phyloP scores from a whole-genome alignment of 2,797 vertebrate genomes.

The Taeniopygia guttata region DNA sequence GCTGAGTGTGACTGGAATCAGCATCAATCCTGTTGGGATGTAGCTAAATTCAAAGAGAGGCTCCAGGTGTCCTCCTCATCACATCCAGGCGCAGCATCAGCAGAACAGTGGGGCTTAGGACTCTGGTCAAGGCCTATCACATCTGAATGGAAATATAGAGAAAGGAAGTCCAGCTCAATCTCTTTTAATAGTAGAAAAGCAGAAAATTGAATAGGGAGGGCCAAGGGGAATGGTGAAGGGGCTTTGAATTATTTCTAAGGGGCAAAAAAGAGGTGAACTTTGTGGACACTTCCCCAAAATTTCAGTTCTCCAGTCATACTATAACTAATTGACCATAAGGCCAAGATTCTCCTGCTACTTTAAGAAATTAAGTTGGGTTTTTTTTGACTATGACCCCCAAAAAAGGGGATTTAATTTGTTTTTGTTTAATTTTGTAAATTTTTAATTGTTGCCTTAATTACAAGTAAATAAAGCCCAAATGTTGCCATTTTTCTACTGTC shows the following conservation, averaged over 20 bases:
- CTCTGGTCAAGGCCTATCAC: neutral
- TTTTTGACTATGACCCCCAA: accelerated
- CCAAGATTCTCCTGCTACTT: neutral
- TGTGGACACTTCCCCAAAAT: neutral
- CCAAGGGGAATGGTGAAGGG: accelerated
- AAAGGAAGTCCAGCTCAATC: neutral
- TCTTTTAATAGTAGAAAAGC: neutral
- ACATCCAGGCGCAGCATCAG: accelerated
- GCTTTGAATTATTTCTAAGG: neutral
- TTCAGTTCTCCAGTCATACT: neutral
- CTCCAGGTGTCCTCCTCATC: accelerated
- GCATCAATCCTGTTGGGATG: accelerated
- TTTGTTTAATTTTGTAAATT: too few species aligned
- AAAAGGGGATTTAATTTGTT: neutral
- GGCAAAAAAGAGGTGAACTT: neutral
- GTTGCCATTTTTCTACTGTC: neutral
- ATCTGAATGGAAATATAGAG: neutral
- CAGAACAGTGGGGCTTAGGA: neutral
- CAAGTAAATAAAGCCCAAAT: neutral
- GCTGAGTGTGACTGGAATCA: neutral
- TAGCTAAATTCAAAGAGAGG: neutral
- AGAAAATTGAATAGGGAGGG: neutral
- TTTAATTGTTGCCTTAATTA: neutral
- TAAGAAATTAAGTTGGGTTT: neutral
- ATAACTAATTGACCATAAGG: neutral